Percentiles rank a stretch among this genome's conserved stretches.
These are phyloP conservation scores for Morelia viridis DNA, from an alignment of 2,797 vertebrate genomes.

Conservation along the genomic window DNA sequence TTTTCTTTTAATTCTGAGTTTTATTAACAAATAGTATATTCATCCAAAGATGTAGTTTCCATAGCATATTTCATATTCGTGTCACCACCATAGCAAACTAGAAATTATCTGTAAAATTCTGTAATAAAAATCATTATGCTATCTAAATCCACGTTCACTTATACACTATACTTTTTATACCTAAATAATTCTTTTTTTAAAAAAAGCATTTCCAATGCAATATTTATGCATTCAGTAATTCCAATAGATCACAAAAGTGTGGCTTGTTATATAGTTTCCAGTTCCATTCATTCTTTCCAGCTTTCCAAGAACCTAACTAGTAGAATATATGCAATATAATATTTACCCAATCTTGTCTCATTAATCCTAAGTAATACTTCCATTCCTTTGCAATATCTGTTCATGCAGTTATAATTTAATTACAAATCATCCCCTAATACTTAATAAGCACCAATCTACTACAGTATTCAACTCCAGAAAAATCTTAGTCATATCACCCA, in stretches of 20 bases:
- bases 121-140: not conserved
- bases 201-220: not conserved
- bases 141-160: not conserved
- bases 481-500: not conserved
- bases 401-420: not conserved
- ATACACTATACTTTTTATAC: not conserved
- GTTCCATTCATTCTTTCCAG: not conserved
- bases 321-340: not conserved
- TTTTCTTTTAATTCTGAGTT: conserved; percentile 2
- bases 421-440: not conserved
- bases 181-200: not conserved
- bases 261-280: not conserved
- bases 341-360: not conserved
- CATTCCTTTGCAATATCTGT: not conserved
- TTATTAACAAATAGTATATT: not conserved
- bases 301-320: not conserved
- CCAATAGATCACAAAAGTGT: not conserved
- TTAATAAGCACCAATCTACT: not conserved
- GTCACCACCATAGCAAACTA: not conserved
- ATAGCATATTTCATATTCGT: not conserved
- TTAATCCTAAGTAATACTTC: not conserved
- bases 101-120: not conserved
- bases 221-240: not conserved
- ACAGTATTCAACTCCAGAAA: not conserved
- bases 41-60: not conserved